These are phyloP conservation scores for Drosophila mettleri DNA, from an alignment of 2,888 invertebrate species.

Conservation along the genomic window DNA sequence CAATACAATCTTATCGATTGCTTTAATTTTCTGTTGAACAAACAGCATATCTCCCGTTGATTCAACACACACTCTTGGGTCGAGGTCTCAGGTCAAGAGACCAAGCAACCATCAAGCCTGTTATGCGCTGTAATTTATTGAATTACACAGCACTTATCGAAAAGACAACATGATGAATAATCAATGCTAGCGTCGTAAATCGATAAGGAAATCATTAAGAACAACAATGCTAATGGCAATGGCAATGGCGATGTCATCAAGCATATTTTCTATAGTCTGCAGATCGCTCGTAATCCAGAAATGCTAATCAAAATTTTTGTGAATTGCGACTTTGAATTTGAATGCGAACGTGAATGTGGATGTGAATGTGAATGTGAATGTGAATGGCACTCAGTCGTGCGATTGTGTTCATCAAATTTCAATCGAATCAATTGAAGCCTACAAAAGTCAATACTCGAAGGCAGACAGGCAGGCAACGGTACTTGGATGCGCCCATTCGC, in stretches of 20 bases:
- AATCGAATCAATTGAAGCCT: constrained; percentile 53
- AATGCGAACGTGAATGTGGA: constrained; percentile 11
- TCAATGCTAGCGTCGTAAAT: neutral
- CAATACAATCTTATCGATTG: too few relatives aligned
- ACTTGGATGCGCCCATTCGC: constrained; percentile 17
- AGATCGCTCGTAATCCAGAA: constrained; percentile 3
- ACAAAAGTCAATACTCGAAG: constrained; percentile 46
- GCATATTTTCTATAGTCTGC: neutral
- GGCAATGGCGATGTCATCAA: constrained; percentile 9
- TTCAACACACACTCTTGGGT: too few relatives aligned
- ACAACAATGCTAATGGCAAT: too few relatives aligned
- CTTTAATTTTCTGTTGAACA: too few relatives aligned
- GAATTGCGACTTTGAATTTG: constrained; percentile 29
- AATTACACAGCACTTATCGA: constrained; percentile 9
- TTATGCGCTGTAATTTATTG: neutral
- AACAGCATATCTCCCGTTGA: too few relatives aligned
- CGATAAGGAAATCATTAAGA: constrained; percentile 17
- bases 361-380: constrained; percentile 24
- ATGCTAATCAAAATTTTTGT: constrained; percentile 15
- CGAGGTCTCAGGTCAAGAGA: too few relatives aligned
- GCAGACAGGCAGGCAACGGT: constrained; percentile 20
- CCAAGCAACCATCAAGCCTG: neutral
- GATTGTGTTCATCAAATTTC: constrained; percentile 47
- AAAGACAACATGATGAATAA: neutral
- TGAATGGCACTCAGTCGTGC: constrained; percentile 41